Percentiles rank a stretch among this genome's conserved stretches.
Evolutionary conservation across 2,113 vertebrate species (phyloP).

Genomic region (Gorilla gorilla): DNA sequence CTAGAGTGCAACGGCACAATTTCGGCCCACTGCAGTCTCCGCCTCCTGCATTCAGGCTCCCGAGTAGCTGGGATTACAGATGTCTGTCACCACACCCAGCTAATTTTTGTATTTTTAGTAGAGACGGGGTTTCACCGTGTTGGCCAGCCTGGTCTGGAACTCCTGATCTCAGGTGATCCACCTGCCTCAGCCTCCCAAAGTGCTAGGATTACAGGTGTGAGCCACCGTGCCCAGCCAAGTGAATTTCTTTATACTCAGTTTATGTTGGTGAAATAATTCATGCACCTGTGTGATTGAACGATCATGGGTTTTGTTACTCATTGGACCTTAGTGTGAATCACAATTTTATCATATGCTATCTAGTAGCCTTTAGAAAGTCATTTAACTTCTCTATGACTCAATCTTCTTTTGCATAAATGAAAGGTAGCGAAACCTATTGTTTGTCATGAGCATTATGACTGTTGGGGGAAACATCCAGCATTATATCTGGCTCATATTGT

Average conservation of each 20-base stretch:
- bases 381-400: not conserved
- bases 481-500: not conserved
- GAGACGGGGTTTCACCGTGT: too few relatives aligned
- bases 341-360: not conserved
- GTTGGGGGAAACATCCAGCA: not conserved
- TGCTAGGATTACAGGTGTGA: too few relatives aligned
- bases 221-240: not conserved
- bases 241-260: not conserved
- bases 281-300: not conserved
- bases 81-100: rapidly evolving
- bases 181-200: too few relatives aligned
- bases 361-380: not conserved
- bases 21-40: too few relatives aligned
- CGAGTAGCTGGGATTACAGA: too few relatives aligned
- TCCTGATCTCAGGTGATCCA: too few relatives aligned
- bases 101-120: too few relatives aligned
- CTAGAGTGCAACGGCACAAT: too few relatives aligned
- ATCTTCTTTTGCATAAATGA: not conserved
- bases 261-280: not conserved
- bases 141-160: too few relatives aligned
- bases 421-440: not conserved
- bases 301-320: not conserved
- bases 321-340: not conserved
- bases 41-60: too few relatives aligned
- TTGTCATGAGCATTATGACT: not conserved